Percentiles rank a stretch among this genome's conserved stretches.
Evolutionary conservation across 2,113 vertebrate genomes (phyloP).

Genomic region (Larimichthys polyactis): DNA sequence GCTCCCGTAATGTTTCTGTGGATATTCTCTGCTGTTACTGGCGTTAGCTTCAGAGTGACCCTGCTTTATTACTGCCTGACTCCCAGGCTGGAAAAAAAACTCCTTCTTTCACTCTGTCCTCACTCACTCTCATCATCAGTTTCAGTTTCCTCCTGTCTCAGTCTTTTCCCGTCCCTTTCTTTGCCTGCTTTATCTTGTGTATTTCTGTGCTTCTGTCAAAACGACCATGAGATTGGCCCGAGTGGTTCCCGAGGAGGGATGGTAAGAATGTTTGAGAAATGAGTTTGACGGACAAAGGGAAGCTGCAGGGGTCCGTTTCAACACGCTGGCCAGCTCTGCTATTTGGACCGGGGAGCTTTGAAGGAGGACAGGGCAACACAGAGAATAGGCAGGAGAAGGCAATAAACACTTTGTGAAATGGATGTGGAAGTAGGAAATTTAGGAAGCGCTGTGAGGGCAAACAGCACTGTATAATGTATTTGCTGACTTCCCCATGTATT

Average conservation of each 20-base stretch:
- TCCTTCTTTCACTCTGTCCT: background rate
- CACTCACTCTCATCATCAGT: constrained; percentile 9
- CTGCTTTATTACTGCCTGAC: constrained; percentile 51
- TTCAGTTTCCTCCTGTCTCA: background rate
- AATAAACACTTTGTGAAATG: constrained; percentile 65
- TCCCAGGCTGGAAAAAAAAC: background rate
- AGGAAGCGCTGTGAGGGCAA: constrained; percentile 36
- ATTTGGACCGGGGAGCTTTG: constrained; percentile 14
- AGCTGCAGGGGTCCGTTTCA: constrained; percentile 44
- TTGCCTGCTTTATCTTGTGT: background rate
- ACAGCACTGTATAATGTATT: constrained; percentile 42
- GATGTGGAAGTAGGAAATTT: constrained; percentile 52
- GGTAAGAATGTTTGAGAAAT: constrained; percentile 41
- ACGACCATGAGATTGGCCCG: constrained; percentile 38
- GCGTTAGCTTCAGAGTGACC: constrained; percentile 46
- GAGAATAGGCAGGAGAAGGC: constrained; percentile 32
- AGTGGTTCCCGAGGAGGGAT: background rate
- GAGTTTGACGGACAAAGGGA: constrained; percentile 37
- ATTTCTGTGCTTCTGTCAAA: constrained; percentile 25
- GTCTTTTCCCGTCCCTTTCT: constrained; percentile 11
- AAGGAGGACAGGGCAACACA: background rate
- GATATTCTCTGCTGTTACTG: constrained; percentile 62
- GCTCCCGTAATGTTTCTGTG: constrained; percentile 56
- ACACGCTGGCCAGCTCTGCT: constrained; percentile 10
- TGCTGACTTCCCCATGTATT: constrained; percentile 39